A percentile compares a stretch with the other conserved stretches of the same genome.
Conservation (phyloP, 2,113 vertebrate species). For the Alexandromys fortis region DNA sequence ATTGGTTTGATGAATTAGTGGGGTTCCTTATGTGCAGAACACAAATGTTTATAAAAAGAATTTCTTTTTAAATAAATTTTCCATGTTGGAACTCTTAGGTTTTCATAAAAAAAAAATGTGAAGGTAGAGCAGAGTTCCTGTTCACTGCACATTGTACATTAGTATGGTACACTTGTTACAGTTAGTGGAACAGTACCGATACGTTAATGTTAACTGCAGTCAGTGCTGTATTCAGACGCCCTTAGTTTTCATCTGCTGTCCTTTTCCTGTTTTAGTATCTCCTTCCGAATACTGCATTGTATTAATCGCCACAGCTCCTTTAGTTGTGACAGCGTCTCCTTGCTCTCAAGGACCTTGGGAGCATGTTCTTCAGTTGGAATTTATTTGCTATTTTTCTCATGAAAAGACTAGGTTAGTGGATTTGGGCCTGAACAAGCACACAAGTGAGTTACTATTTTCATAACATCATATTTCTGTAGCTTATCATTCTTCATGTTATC, state of each 20-base stretch:
- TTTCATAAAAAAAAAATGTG: slow-evolving; percentile 46
- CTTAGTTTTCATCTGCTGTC: slow-evolving; percentile 41
- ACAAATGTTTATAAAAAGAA: not conserved
- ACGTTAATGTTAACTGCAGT: slow-evolving; percentile 32
- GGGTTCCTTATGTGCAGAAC: slow-evolving; percentile 35
- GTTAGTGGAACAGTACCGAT: slow-evolving; percentile 28
- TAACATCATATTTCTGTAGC: slow-evolving; percentile 36
- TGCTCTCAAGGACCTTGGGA: slow-evolving; percentile 29
- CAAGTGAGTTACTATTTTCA: slow-evolving; percentile 35
- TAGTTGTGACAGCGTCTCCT: slow-evolving; percentile 34
- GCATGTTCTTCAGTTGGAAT: not conserved
- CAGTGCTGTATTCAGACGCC: slow-evolving; percentile 10
- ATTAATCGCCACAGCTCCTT: slow-evolving; percentile 17
- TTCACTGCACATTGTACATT: slow-evolving; percentile 9
- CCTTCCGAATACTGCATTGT: slow-evolving; percentile 29
- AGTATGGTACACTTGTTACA: slow-evolving; percentile 46
- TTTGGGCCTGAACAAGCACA: not conserved
- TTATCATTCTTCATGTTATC: slow-evolving; percentile 28
- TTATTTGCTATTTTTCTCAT: slow-evolving; percentile 45
- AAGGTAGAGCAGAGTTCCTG: slow-evolving; percentile 23
- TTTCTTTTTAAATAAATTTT: slow-evolving; percentile 49
- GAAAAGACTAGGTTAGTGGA: not conserved
- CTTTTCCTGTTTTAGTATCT: not conserved
- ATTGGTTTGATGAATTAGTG: slow-evolving; percentile 25
- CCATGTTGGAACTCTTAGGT: slow-evolving; percentile 43